Evolutionary conservation across 92 coral and sea anemone species (phyloP).

Genomic region (Palythoa grandiflora): DNA sequence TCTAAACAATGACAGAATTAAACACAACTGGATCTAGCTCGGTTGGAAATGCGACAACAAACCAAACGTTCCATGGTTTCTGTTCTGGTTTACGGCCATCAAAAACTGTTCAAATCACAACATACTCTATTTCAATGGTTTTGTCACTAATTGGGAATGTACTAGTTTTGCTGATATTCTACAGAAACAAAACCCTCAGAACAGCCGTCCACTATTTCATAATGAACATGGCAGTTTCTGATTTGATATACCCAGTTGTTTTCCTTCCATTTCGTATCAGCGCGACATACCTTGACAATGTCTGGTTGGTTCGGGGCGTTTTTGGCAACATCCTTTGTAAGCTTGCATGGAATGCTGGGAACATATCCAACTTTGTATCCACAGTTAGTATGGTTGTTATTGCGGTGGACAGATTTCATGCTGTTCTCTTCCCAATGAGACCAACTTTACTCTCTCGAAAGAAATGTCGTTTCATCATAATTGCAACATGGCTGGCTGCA

Average conservation of each 20-base stretch:
- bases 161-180: neutral
- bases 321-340: neutral
- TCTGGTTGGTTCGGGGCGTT: neutral
- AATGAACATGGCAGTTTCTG: constrained; percentile 18
- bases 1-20: neutral
- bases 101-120: neutral
- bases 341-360: neutral
- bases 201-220: constrained; percentile 12
- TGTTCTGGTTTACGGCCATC: neutral
- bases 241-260: neutral
- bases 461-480: neutral
- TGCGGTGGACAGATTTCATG: constrained; percentile 11
- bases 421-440: neutral
- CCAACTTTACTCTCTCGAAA: neutral
- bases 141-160: neutral
- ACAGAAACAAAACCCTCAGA: neutral
- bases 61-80: neutral
- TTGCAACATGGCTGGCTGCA: neutral
- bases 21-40: neutral
- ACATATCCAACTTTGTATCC: neutral
- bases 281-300: neutral
- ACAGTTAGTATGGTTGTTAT: neutral
- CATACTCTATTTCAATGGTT: neutral
- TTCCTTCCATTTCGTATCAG: neutral
- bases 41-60: neutral